These are phyloP conservation scores for Erebia epiphron DNA, from an alignment of 2,888 invertebrate genomes.

Conservation along the genomic window DNA sequence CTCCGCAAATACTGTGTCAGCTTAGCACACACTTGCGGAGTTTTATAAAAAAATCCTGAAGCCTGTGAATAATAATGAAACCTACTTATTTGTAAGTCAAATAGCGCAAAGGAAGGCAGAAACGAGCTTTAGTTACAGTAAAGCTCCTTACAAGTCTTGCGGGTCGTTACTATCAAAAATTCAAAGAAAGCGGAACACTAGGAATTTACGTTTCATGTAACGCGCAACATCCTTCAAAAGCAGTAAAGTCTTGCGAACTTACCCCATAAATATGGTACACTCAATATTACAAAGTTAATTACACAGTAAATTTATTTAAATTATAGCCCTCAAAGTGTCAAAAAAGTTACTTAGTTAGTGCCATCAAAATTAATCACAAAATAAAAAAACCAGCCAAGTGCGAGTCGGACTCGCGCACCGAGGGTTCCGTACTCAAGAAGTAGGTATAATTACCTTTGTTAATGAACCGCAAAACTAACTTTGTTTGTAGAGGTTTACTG, in stretches of 20 bases:
- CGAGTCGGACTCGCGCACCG: too few relatives aligned
- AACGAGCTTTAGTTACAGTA: background rate
- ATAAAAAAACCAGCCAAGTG: too few relatives aligned
- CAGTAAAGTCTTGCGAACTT: constrained; percentile 11
- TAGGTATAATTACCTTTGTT: too few relatives aligned
- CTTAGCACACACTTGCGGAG: too few relatives aligned
- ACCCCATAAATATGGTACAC: constrained; percentile 19
- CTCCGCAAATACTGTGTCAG: too few relatives aligned
- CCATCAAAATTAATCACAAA: constrained; percentile 3
- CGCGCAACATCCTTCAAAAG: background rate
- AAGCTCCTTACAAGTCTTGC: background rate
- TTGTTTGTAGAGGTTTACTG: too few relatives aligned
- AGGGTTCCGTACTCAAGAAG: too few relatives aligned
- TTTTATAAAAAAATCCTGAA: too few relatives aligned
- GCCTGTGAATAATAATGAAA: too few relatives aligned
- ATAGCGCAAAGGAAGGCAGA: background rate
- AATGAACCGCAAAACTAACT: too few relatives aligned
- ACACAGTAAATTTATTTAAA: background rate
- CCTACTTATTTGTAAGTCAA: background rate
- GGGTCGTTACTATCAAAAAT: too few relatives aligned
- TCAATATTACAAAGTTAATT: background rate
- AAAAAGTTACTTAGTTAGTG: constrained; percentile 18
- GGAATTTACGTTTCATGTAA: background rate
- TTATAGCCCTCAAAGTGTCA: constrained; percentile 16
- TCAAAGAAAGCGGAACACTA: too few relatives aligned